Evolutionary conservation across 2,797 vertebrate genomes (phyloP).

Genomic region (Molossus alvarezi): DNA sequence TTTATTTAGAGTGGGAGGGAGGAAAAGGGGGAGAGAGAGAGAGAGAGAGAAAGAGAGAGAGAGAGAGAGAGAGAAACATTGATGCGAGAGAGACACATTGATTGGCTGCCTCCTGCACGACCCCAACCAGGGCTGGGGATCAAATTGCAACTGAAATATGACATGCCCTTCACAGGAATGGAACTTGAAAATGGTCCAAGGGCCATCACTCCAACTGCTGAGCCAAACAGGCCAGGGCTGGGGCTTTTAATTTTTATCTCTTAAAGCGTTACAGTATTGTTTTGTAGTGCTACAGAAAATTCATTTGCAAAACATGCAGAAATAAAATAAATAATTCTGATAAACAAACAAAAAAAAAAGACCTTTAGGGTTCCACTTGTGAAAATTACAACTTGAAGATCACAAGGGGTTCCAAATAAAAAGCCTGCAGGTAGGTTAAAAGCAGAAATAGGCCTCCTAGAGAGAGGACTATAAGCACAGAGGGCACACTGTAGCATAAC

Average conservation of each 20-base stretch:
- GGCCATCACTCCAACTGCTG: too few relatives aligned
- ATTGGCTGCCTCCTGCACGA: too few relatives aligned
- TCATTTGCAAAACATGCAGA: constrained; percentile 31
- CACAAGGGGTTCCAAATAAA: constrained; percentile 61
- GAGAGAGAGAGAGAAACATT: too few relatives aligned
- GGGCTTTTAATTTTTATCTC: not conserved
- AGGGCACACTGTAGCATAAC: constrained; percentile 26
- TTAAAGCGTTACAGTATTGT: constrained; percentile 27
- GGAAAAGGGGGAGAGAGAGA: too few relatives aligned
- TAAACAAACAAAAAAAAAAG: constrained; percentile 74
- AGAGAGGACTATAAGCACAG: not conserved
- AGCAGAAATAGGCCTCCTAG: constrained; percentile 41
- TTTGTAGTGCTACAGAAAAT: constrained; percentile 63
- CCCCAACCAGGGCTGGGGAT: too few relatives aligned
- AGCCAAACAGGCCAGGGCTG: not conserved
- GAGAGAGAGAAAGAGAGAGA: too few relatives aligned
- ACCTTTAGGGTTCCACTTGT: constrained; percentile 54
- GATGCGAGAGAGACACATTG: too few relatives aligned
- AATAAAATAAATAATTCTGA: constrained; percentile 62
- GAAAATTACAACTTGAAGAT: constrained; percentile 75
- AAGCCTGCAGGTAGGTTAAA: constrained; percentile 71
- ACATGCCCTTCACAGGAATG: too few relatives aligned
- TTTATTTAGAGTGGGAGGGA: too few relatives aligned
- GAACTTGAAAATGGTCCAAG: too few relatives aligned
- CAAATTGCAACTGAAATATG: too few relatives aligned